Conservation (phyloP, 2,797 vertebrate genomes). For the Enteromius fasciolatus region DNA sequence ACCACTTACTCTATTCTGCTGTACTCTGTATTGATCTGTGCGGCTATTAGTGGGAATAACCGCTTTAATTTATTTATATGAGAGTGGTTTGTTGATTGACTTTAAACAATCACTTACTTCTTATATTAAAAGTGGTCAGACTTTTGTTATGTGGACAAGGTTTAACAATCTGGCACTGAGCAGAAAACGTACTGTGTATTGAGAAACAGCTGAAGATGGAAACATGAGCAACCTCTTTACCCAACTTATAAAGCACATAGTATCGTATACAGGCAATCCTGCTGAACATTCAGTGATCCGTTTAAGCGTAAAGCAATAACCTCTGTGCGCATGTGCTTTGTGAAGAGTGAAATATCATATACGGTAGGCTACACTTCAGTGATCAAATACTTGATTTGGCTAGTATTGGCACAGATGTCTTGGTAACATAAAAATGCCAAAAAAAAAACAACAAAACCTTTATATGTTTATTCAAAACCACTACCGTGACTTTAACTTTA, state of each 20-base stretch:
- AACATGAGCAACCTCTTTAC: background rate
- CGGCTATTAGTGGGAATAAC: background rate
- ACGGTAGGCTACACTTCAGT: background rate
- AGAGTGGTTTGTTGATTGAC: conserved; percentile 2
- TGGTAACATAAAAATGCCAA: background rate
- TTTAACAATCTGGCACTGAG: background rate
- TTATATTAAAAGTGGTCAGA: conserved; percentile 9
- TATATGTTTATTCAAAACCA: background rate
- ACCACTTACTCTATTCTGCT: background rate
- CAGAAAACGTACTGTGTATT: background rate
- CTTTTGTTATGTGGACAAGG: background rate
- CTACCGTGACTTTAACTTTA: no score
- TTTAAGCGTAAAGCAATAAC: background rate
- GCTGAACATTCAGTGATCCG: background rate
- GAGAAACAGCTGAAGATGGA: background rate
- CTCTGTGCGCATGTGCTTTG: background rate
- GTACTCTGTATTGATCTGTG: conserved; percentile 1
- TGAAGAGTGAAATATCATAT: background rate
- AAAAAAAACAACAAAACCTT: no score
- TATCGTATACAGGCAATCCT: background rate
- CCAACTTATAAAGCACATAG: background rate
- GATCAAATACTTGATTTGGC: background rate
- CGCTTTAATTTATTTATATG: conserved; percentile 16
- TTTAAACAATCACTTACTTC: conserved; percentile 11
- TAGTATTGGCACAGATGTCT: background rate